phyloP scores from a whole-genome alignment of 23 tunicate species.

The Halocynthia roretzi region DNA sequence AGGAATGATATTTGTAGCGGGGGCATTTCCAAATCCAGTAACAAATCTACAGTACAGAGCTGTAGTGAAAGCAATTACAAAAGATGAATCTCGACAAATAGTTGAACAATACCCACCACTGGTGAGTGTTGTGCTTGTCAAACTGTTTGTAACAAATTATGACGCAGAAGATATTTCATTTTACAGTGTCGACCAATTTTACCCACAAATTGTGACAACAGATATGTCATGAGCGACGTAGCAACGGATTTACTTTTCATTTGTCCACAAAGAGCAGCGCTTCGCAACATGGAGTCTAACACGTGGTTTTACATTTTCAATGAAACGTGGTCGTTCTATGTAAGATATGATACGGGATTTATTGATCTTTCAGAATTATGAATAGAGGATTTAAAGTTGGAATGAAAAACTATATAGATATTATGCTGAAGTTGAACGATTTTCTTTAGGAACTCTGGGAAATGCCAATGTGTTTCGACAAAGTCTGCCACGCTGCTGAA shows the following conservation, averaged over 20 bases:
- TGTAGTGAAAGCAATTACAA: conserved; percentile 24
- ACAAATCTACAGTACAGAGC: conserved; percentile 17
- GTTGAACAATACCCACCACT: neutral
- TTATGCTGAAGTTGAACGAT: conserved; percentile 7
- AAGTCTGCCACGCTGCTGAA: conserved; percentile 59
- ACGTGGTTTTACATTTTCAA: conserved; percentile 35
- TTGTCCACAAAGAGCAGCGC: conserved; percentile 51
- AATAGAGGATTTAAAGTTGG: too few species aligned
- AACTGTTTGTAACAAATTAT: too few species aligned
- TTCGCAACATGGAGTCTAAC: conserved; percentile 16
- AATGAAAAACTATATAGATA: neutral
- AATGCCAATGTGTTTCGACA: conserved; percentile 24
- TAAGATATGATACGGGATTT: conserved; percentile 23
- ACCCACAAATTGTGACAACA: neutral
- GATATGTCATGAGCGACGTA: neutral
- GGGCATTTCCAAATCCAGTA: conserved; percentile 39
- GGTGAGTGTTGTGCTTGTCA: neutral
- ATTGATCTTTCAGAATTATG: neutral
- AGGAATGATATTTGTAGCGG: conserved; percentile 51
- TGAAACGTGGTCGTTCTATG: conserved; percentile 76
- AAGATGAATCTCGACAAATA: neutral
- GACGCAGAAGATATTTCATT: too few species aligned
- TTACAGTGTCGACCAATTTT: too few species aligned
- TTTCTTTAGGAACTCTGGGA: conserved; percentile 51
- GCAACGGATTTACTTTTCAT: conserved; percentile 41